phyloP scores from a whole-genome alignment of 2,888 invertebrate genomes.

The Mesorhabditis spiculigera region DNA sequence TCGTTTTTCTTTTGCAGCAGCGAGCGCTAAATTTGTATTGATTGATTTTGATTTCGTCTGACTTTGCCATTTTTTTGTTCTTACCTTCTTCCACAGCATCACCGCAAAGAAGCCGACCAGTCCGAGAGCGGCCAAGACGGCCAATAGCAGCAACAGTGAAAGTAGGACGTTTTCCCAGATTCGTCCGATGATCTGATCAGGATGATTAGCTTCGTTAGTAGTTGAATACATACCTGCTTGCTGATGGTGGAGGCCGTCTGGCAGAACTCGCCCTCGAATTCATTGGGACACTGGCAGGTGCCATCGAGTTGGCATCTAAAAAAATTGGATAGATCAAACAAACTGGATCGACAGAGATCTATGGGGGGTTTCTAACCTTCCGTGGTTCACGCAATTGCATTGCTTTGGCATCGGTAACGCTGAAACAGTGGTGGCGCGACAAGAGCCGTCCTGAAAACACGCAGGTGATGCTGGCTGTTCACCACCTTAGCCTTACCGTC shows the following conservation, averaged over 20 bases:
- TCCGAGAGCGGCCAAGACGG: constrained; percentile 44
- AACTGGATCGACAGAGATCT: background rate
- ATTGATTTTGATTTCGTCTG: constrained; percentile 7
- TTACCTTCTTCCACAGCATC: constrained; percentile 33
- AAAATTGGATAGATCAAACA: background rate
- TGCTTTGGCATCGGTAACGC: constrained; percentile 62
- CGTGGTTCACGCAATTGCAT: constrained; percentile 84
- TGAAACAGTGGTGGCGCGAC: constrained; percentile 64
- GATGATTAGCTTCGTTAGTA: background rate
- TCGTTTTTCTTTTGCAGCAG: constrained; percentile 53
- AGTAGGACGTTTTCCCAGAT: constrained; percentile 34
- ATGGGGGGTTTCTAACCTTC: constrained; percentile 65
- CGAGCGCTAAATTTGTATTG: constrained; percentile 13
- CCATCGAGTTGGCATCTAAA: constrained; percentile 64
- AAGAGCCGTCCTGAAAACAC: constrained; percentile 44
- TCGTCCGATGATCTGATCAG: constrained; percentile 29
- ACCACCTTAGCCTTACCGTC: constrained; percentile 15
- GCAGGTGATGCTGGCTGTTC: background rate
- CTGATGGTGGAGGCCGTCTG: constrained; percentile 63
- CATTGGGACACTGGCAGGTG: constrained; percentile 72
- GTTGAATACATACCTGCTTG: constrained; percentile 35
- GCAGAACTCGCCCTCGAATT: constrained; percentile 74
- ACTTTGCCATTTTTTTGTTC: constrained; percentile 14
- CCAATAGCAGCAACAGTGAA: constrained; percentile 41
- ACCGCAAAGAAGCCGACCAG: constrained; percentile 45